These are phyloP conservation scores for Villa cingulata DNA, from an alignment of 2,888 invertebrate genomes.

Conservation along the genomic window DNA sequence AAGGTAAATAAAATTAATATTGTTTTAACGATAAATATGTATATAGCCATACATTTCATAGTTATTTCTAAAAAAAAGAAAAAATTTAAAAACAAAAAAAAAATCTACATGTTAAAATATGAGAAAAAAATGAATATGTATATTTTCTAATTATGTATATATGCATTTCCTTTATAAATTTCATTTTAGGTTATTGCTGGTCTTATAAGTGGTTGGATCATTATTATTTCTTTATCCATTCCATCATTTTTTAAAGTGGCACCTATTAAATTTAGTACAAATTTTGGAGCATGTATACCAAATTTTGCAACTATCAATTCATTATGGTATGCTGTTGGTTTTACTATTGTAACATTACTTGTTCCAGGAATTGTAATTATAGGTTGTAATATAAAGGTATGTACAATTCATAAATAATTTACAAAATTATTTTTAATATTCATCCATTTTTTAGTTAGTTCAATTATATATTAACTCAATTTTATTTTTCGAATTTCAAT, in stretches of 20 bases:
- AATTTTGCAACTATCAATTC: constrained; percentile 50
- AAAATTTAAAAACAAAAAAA: neutral
- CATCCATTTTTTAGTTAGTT: too few relatives aligned
- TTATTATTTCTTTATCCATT: constrained; percentile 46
- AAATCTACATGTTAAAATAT: too few relatives aligned
- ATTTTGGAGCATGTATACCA: constrained; percentile 51
- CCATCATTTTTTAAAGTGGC: constrained; percentile 50
- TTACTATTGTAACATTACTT: constrained; percentile 49
- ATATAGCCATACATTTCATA: too few relatives aligned
- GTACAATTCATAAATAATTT: too few relatives aligned
- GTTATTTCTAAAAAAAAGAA: too few relatives aligned
- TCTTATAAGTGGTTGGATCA: constrained; percentile 53
- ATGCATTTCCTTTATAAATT: neutral
- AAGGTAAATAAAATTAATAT: constrained; percentile 38
- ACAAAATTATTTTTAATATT: too few relatives aligned
- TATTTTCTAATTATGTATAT: neutral
- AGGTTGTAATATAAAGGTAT: constrained; percentile 55
- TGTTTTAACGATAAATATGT: too few relatives aligned
- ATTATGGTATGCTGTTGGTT: constrained; percentile 50
- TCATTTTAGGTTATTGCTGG: constrained; percentile 43
- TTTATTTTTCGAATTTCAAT: too few relatives aligned
- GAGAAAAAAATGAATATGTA: too few relatives aligned
- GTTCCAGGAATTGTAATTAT: constrained; percentile 55
- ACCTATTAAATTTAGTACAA: constrained; percentile 41
- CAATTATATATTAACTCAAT: too few relatives aligned